Evolutionary conservation across 1,140 invertebrate genomes (phyloP).

Genomic region (Episyrphus balteatus): DNA sequence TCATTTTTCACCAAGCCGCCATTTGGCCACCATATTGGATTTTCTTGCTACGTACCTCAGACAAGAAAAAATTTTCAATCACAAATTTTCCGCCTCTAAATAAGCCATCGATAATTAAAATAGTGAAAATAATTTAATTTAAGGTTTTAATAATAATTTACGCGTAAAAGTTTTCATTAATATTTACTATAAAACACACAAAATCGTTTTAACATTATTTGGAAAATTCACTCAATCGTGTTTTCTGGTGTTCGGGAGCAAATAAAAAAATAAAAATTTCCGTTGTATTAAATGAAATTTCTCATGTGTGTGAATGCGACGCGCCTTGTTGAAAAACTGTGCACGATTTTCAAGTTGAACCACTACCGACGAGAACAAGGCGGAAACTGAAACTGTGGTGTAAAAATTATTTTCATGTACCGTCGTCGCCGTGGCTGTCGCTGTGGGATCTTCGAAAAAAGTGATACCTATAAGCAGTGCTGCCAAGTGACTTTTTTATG

Average conservation of each 20-base stretch:
- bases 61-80: conserved; percentile 31
- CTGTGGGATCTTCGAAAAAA: no score
- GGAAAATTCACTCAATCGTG: background rate
- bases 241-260: conserved; percentile 2
- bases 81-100: conserved; percentile 29
- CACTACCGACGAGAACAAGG: conserved; percentile 7
- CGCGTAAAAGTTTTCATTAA: conserved; percentile 12
- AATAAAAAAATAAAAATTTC: conserved; percentile 2
- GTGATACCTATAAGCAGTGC: no score
- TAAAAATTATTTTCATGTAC: background rate
- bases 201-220: conserved; percentile 5
- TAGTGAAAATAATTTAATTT: conserved; percentile 12
- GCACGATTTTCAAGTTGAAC: conserved; percentile 2
- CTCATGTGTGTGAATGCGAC: background rate
- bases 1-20: conserved; percentile 15
- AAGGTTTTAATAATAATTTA: conserved; percentile 13
- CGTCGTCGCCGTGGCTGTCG: no score
- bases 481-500: no score
- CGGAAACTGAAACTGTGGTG: conserved; percentile 8
- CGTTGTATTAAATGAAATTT: conserved; percentile 1
- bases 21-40: conserved; percentile 10
- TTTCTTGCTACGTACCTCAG: conserved; percentile 27
- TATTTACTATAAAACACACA: conserved; percentile 10
- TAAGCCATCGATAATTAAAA: conserved; percentile 20
- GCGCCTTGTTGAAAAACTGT: background rate